Conservation (phyloP, 1,140 invertebrate species). For the Diorhabda carinulata region DNA sequence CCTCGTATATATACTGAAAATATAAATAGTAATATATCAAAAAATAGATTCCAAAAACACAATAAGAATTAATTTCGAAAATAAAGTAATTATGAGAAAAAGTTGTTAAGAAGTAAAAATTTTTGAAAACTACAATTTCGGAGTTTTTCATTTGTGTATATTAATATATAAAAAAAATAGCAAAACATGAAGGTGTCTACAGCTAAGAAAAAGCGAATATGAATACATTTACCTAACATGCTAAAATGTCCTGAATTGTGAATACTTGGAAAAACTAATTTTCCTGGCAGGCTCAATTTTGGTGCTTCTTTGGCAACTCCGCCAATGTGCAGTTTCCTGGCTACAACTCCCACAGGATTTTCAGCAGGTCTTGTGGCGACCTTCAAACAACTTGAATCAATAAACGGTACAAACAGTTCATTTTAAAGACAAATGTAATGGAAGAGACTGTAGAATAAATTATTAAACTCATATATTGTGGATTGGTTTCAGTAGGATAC, state of each 20-base stretch:
- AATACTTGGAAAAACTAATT: slow-evolving; percentile 95
- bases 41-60: no score
- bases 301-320: slow-evolving; percentile 84
- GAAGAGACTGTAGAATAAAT: neutral
- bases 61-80: no score
- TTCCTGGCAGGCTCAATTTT: slow-evolving; percentile 92
- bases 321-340: slow-evolving; percentile 84
- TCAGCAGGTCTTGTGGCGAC: slow-evolving; percentile 88
- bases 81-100: no score
- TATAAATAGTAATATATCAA: no score
- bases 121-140: no score
- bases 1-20: no score
- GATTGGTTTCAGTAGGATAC: no score
- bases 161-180: neutral
- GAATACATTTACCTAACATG: slow-evolving; percentile 68
- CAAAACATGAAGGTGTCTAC: neutral
- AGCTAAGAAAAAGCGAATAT: neutral
- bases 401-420: neutral
- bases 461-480: no score
- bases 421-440: neutral
- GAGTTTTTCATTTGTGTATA: no score
- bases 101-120: no score
- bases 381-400: slow-evolving; percentile 41
- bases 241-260: slow-evolving; percentile 94
- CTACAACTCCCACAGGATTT: slow-evolving; percentile 92